Percentiles rank a stretch among this genome's conserved stretches.
Conservation (phyloP, 2,797 vertebrate species). For the Amazonetta brasiliensis region DNA sequence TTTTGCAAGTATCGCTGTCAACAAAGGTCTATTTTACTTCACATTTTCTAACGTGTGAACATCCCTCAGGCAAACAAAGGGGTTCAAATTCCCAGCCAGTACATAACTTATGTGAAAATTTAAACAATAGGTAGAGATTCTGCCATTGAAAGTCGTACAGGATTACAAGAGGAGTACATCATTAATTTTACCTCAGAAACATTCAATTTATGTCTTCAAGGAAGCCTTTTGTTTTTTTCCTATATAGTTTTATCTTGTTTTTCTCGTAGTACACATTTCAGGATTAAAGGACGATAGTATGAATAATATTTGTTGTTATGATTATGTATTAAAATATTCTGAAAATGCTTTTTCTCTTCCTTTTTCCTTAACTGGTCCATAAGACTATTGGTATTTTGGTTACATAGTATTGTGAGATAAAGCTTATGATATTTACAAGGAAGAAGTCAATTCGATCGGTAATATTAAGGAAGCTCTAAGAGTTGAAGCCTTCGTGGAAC, state of each 20-base stretch:
- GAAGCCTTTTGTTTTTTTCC: background rate
- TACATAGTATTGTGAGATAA: background rate
- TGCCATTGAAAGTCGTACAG: background rate
- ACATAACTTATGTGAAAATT: background rate
- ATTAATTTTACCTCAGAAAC: background rate
- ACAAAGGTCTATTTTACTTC: background rate
- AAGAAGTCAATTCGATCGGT: background rate
- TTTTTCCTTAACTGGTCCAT: background rate
- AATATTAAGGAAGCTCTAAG: background rate
- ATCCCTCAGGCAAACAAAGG: background rate
- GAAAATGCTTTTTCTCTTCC: background rate
- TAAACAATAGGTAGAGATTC: background rate
- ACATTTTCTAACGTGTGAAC: background rate
- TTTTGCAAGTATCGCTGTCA: background rate
- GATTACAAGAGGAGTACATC: too few species aligned
- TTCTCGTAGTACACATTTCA: background rate
- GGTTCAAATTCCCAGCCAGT: background rate
- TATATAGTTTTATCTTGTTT: background rate
- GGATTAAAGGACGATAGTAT: background rate
- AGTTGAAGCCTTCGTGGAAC: background rate
- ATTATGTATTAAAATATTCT: background rate
- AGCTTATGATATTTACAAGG: background rate
- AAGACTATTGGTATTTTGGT: background rate
- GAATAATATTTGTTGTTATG: background rate
- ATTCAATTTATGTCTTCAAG: background rate